These are phyloP conservation scores for Sinodicranocentrus sp. DNA, from an alignment of 2,888 invertebrate species.

Conservation along the genomic window DNA sequence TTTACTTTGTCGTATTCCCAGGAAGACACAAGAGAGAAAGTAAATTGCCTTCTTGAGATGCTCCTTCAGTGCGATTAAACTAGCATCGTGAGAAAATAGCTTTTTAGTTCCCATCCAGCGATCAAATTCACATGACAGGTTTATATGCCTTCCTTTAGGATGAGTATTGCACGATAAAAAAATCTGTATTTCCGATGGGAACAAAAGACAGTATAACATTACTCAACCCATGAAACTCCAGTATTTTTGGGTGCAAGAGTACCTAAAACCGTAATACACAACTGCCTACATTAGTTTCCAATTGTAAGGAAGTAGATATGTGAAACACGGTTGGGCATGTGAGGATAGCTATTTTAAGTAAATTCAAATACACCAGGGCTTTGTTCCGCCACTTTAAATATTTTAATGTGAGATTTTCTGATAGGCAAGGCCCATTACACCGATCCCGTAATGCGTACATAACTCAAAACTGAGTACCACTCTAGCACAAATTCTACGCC, in stretches of 20 bases:
- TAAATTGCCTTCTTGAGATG: too few species aligned
- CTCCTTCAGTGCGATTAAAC: too few species aligned
- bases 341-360: neutral
- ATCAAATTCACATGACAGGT: too few species aligned
- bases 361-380: constrained; percentile 8
- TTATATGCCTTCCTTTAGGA: too few species aligned
- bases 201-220: too few species aligned
- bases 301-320: too few species aligned
- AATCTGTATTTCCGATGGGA: constrained; percentile 34
- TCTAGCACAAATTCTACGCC: neutral
- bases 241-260: too few species aligned
- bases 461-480: constrained; percentile 7
- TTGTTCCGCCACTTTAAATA: constrained; percentile 19
- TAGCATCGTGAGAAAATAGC: too few species aligned
- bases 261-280: neutral
- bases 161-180: neutral
- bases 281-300: neutral
- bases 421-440: constrained; percentile 19
- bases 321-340: neutral
- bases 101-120: too few species aligned
- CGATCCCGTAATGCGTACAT: neutral
- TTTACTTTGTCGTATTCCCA: too few species aligned
- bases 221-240: too few species aligned
- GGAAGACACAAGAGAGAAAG: too few species aligned
- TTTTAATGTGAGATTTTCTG: constrained; percentile 33